Percentiles rank a stretch among this genome's conserved stretches.
Evolutionary conservation across 2,888 invertebrate species (phyloP).

Genomic region (Polymixis lichenea): DNA sequence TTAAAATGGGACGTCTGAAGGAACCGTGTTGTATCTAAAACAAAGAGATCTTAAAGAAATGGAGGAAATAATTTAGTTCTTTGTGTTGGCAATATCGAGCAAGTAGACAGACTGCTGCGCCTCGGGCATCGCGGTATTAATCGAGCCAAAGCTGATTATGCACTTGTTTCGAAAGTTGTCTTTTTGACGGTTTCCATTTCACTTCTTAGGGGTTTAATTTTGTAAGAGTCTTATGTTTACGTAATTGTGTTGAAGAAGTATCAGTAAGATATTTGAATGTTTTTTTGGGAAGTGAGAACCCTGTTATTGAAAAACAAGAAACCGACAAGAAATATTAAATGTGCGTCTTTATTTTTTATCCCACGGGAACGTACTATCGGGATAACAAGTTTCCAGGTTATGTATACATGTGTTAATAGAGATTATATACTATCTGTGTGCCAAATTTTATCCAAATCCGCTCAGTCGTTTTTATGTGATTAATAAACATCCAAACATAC

Average conservation of each 20-base stretch:
- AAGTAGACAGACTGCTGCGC: constrained; percentile 72
- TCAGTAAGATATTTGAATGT: background rate
- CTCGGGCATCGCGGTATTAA: constrained; percentile 86
- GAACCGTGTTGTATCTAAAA: constrained; percentile 80
- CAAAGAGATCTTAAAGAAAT: constrained; percentile 84
- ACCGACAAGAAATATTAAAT: too few relatives aligned
- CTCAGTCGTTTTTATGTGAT: too few relatives aligned
- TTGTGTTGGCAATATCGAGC: constrained; percentile 86
- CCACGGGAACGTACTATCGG: too few relatives aligned
- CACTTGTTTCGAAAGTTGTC: constrained; percentile 80
- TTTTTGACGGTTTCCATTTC: constrained; percentile 78
- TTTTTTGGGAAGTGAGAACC: background rate
- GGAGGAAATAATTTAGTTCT: constrained; percentile 88
- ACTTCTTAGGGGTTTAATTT: constrained; percentile 68
- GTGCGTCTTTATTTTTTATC: too few relatives aligned
- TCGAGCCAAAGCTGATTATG: constrained; percentile 89
- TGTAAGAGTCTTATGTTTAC: constrained; percentile 56
- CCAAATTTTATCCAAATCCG: too few relatives aligned
- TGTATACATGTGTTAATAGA: too few relatives aligned
- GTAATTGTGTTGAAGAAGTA: constrained; percentile 14
- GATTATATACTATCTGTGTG: too few relatives aligned
- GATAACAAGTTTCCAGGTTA: too few relatives aligned
- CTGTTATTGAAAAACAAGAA: background rate
- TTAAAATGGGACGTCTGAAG: constrained; percentile 56
- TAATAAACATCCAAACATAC: too few relatives aligned